These are phyloP conservation scores for Drosophila infuscata DNA, from an alignment of 2,888 invertebrate species.

Conservation along the genomic window DNA sequence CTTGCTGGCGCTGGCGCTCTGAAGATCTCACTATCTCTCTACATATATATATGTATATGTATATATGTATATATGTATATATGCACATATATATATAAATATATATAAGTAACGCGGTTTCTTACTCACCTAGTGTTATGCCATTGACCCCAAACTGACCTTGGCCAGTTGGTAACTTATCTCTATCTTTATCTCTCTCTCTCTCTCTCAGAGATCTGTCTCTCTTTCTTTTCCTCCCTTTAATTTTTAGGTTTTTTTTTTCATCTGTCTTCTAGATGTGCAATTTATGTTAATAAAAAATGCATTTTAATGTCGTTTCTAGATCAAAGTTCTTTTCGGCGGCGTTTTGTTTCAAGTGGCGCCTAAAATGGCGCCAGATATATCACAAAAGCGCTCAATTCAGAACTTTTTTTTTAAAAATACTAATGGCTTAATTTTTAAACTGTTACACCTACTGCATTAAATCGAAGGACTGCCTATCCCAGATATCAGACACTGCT, in stretches of 20 bases:
- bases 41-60: not conserved
- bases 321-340: conserved; percentile 49
- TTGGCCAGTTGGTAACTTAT: conserved; percentile 45
- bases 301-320: conserved; percentile 56
- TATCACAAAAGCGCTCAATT: not conserved
- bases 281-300: conserved; percentile 65
- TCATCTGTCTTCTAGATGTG: conserved; percentile 53
- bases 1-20: conserved; percentile 55
- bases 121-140: conserved; percentile 52
- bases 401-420: conserved; percentile 5
- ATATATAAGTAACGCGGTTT: conserved; percentile 14
- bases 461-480: conserved; percentile 48
- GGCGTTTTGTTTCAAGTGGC: conserved; percentile 70
- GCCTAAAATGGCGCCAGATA: conserved; percentile 76
- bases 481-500: conserved; percentile 48
- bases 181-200: not conserved
- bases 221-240: not conserved
- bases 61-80: conserved; percentile 1
- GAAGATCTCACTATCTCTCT: conserved; percentile 37
- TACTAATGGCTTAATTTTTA: conserved; percentile 82
- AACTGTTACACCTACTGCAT: conserved; percentile 59
- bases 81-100: not conserved
- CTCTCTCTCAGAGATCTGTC: conserved; percentile 1
- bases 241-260: not conserved
- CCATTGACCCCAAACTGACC: conserved; percentile 73